Base-by-base conservation (phyloP, 2,888 invertebrate genomes). In the Flabesymbios commensalis region DNA sequence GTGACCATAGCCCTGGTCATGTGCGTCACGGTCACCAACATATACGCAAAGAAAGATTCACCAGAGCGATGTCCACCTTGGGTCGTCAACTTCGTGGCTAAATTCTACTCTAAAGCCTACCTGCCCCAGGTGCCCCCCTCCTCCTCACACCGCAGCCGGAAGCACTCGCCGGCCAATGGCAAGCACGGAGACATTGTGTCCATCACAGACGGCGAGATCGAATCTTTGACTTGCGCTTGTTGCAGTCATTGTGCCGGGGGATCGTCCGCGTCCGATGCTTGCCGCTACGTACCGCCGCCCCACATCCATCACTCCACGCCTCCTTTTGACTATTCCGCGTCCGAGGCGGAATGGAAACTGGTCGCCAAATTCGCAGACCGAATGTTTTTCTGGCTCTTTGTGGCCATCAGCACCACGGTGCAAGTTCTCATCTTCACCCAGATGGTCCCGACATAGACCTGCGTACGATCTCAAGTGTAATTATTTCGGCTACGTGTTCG, bases 301-400 rank as follows among this genome's bases (percentile, higher is more conserved):
- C 29, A 29, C 29, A 5, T 31, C 29, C 17, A 10, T 19, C 45
- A 45, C 45, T n/a, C 17, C 3, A 24, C 31, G 39, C 43, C 56
- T 1, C 19, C 42, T 19, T 47, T 59, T 43, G 67, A 67, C 29
- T 33, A 26, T 3, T 64, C 56, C 5, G 47, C 60, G 26, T 24
- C 41, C 19, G 68, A 73, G 39, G 63, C 59, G 10, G 71, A 71
- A 54, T 74, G 73, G 73, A 42, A 60, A 24, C 52, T 68, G 42
- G 65, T 72, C 14, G 70, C 74, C 33, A 62, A 67, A 52, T 64
- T 68, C 26, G 61, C 64, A 33, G 72, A 75, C 45, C 65, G 72
- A 10, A 49, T 70, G 41, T 75, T 74, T 49, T 71, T 74, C 63
- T 74, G 74, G 72, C 39, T 73, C n/a, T 74, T 74, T 59, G 24